A percentile compares a stretch with the other conserved stretches of the same genome.
These are phyloP conservation scores for chimpanzee (Pan troglodytes) DNA, from an alignment of 2,113 vertebrate species.

Conservation along the genomic window NHGRI_mPanTro3-v2.1_pri NC_072407.2:38476501-38477000, in stretches of 20 bases:
- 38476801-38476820: background rate
- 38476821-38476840: background rate
- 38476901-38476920: background rate
- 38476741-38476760: background rate
- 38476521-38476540: background rate
- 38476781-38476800: background rate
- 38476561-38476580: background rate
- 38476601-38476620: constrained; percentile 6
- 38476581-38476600: background rate
- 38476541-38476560: background rate
- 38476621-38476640: background rate
- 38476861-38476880: background rate
- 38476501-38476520: background rate
- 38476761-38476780: background rate
- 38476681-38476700: constrained; percentile 1
- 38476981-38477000: background rate
- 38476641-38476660: background rate
- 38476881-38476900: background rate
- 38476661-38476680: background rate
- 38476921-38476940: background rate
- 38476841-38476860: background rate
- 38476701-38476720: background rate
- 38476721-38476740: background rate
- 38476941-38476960: no score
- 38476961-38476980: no score